Evolutionary conservation across 1,140 invertebrate species (phyloP), one percentile per base, ranked within the genome.

Genomic region (Nephotettix cincticeps): DNA sequence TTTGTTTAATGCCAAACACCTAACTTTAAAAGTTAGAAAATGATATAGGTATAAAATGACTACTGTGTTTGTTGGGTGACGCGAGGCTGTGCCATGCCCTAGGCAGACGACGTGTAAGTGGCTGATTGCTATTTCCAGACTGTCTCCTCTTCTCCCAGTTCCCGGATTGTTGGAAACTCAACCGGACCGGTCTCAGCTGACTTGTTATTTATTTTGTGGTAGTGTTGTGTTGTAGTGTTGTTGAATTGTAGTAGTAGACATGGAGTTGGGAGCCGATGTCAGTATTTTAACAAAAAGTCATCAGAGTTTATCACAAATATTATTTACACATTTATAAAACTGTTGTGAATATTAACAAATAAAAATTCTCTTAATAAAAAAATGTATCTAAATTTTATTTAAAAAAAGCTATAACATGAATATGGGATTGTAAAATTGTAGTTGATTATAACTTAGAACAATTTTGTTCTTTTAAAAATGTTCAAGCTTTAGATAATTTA

Each of bases 221-320:
- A 11, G 21, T 23, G 47, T 51, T 51, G 56, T 32, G 27, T 27
- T 28, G 28, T 29, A 14, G 11, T 29, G 36, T 58, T 9, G 23
- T n/a, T 21, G 23, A 17, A 32, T 25, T 17, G 9, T 63, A n/a
- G n/a, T n/a, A n/a, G n/a, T 29, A 43, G 32, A 40, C 19, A 27
- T 56, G 21, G 21, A 67, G 1, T n/a, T 43, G 36, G 40, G 61
- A 65, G 61, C 61, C n/a, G 61, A 65, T 65, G 61, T 65, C 61
- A 65, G 61, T 65, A 65, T 65, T 65, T 65, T 32, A 27, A 19
- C 19, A 25, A 13, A 11, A 56, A 9, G 21, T 56, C 21, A 13
- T n/a, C 23, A 56, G 23, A 56, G 21, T 56, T 13, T 9, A n/a
- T 11, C 14, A 13, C 51, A 56, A 11, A 56, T 6, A 25, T 63